A percentile compares a stretch with the other conserved stretches of the same genome.
Conservation (phyloP, 1,140 invertebrate genomes). For the Ooceraea biroi region DNA sequence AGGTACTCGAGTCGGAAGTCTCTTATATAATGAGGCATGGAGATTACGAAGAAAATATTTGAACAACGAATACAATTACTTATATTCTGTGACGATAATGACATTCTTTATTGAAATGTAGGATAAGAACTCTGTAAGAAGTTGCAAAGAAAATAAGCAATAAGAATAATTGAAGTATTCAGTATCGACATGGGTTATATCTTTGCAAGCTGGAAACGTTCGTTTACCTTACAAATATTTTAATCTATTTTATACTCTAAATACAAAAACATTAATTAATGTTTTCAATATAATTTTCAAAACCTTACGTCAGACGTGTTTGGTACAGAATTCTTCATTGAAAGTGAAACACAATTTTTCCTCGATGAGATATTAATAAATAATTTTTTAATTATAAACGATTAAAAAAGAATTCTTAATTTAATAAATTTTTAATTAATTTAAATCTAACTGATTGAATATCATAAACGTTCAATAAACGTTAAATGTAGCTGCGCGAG, state of each 20-base stretch:
- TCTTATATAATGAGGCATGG: slow-evolving; percentile 54
- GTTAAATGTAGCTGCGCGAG: not conserved
- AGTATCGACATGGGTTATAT: not conserved
- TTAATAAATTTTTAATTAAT: not conserved
- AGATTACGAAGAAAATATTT: slow-evolving; percentile 52
- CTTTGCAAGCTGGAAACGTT: slow-evolving; percentile 11
- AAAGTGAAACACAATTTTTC: slow-evolving; percentile 20
- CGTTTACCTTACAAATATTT: slow-evolving; percentile 3
- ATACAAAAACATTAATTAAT: slow-evolving; percentile 9
- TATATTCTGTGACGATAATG: slow-evolving; percentile 39
- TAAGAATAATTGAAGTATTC: slow-evolving; percentile 20
- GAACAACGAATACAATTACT: slow-evolving; percentile 44
- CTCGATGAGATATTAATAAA: not conserved
- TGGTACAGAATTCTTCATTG: not conserved
- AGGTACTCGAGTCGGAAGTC: slow-evolving; percentile 43
- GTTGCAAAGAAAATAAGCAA: not conserved
- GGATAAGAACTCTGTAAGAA: not conserved
- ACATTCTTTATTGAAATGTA: slow-evolving; percentile 30
- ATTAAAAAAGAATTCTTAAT: not conserved
- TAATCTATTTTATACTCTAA: not conserved
- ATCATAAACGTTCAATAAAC: not conserved
- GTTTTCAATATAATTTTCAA: not conserved
- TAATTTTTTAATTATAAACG: not conserved
- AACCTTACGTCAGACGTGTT: not conserved
- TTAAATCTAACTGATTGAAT: not conserved